Evolutionary conservation across 2,888 invertebrate genomes (phyloP).

Genomic region (Campoletis raptor): DNA sequence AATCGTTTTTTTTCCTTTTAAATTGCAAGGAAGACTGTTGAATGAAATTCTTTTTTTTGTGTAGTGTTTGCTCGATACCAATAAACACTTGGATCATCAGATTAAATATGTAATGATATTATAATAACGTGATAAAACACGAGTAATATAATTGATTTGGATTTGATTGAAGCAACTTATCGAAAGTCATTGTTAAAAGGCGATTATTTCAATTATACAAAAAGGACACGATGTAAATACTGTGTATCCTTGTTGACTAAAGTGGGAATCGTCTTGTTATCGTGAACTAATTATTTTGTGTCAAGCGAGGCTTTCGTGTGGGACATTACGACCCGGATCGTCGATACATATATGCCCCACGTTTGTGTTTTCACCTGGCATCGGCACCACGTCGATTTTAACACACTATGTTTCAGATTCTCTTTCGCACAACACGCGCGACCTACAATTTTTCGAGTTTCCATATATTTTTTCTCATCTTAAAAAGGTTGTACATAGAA

Average conservation of each 20-base stretch:
- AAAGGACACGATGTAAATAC: conserved; percentile 10
- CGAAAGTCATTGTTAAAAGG: not conserved
- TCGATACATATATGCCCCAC: conserved; percentile 39
- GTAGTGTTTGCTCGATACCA: not conserved
- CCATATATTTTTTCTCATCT: not conserved
- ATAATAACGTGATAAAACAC: not conserved
- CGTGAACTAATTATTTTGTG: conserved; percentile 65
- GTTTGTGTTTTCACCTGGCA: conserved; percentile 44
- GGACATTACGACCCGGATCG: conserved; percentile 46
- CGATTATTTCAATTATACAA: conserved; percentile 29
- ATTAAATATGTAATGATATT: not conserved
- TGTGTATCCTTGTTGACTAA: not conserved
- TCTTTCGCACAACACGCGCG: not conserved
- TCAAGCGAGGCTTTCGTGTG: conserved; percentile 37
- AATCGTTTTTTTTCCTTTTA: not conserved
- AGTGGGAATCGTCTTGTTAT: conserved; percentile 46
- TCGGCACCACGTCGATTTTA: conserved; percentile 6
- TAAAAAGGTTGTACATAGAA: not conserved
- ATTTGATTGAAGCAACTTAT: not conserved
- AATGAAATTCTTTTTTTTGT: not conserved
- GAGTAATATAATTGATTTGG: not conserved
- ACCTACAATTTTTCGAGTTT: conserved; percentile 1
- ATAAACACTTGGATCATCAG: not conserved
- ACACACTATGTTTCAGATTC: not conserved
- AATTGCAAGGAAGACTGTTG: not conserved